phyloP scores from a whole-genome alignment of 2,797 vertebrate species.

The Nasua narica region DNA sequence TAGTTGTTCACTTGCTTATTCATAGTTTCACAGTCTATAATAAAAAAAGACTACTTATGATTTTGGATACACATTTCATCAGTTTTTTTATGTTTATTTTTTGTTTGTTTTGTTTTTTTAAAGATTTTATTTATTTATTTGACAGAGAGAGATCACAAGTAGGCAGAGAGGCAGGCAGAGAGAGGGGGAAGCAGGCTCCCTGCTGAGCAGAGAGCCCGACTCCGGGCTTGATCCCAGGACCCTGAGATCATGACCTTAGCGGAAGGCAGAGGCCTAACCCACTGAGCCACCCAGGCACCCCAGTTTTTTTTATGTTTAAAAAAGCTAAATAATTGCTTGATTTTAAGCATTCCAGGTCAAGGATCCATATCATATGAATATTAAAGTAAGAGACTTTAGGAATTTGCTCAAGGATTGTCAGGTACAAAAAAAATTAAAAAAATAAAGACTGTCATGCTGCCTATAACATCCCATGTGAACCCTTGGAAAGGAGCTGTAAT shows the following conservation, averaged over 20 bases:
- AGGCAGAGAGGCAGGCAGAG: too few species aligned
- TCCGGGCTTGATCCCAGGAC: too few species aligned
- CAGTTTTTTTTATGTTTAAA: too few species aligned
- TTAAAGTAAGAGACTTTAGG: neutral
- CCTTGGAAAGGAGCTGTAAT: neutral
- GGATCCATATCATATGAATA: neutral
- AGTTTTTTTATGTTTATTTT: too few species aligned
- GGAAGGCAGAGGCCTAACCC: too few species aligned
- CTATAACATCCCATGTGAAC: neutral
- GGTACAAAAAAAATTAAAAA: neutral
- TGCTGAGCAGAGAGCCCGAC: too few species aligned
- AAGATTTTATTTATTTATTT: too few species aligned
- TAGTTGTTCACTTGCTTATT: neutral
- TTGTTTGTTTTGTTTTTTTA: too few species aligned
- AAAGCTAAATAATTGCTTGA: conserved; percentile 2
- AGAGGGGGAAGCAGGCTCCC: too few species aligned
- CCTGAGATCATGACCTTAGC: too few species aligned
- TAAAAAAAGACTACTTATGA: neutral
- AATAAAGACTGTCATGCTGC: neutral
- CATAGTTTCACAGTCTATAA: neutral
- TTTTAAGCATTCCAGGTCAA: conserved; percentile 32
- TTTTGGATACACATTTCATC: neutral
- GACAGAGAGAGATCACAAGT: too few species aligned
- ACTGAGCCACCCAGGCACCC: too few species aligned
- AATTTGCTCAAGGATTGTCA: neutral